phyloP scores from a whole-genome alignment of 2,113 vertebrate genomes.

The Sardina pilchardus region DNA sequence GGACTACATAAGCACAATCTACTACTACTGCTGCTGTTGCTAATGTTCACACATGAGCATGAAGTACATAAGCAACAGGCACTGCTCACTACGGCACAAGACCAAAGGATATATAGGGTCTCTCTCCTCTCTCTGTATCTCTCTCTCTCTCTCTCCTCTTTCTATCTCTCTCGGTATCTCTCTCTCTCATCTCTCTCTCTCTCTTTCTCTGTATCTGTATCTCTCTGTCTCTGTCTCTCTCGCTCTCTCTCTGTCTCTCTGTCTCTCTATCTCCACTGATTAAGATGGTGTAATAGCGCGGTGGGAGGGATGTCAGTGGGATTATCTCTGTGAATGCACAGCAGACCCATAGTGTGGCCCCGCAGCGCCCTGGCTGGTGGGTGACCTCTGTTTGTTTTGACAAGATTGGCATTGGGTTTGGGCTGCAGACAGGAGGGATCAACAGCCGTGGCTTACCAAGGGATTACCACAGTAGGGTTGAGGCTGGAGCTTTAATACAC shows the following conservation, averaged over 20 bases:
- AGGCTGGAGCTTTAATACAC: conserved; percentile 28
- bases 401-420: conserved; percentile 51
- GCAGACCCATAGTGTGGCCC: background rate
- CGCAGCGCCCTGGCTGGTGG: conserved; percentile 18
- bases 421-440: conserved; percentile 52
- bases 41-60: no score
- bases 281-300: background rate
- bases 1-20: background rate
- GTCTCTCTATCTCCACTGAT: background rate
- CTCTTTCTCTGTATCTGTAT: background rate
- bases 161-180: background rate
- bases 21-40: background rate
- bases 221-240: background rate
- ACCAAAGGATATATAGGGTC: background rate
- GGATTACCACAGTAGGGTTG: conserved; percentile 56
- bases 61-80: background rate
- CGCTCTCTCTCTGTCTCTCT: background rate
- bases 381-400: conserved; percentile 38
- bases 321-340: background rate
- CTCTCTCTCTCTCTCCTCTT: background rate
- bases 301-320: background rate
- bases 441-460: conserved; percentile 50
- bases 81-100: background rate
- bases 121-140: background rate
- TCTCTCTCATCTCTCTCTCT: background rate